Conservation (phyloP, 64 coral and sea anemone species). For the Pocillopora damicornis region DNA sequence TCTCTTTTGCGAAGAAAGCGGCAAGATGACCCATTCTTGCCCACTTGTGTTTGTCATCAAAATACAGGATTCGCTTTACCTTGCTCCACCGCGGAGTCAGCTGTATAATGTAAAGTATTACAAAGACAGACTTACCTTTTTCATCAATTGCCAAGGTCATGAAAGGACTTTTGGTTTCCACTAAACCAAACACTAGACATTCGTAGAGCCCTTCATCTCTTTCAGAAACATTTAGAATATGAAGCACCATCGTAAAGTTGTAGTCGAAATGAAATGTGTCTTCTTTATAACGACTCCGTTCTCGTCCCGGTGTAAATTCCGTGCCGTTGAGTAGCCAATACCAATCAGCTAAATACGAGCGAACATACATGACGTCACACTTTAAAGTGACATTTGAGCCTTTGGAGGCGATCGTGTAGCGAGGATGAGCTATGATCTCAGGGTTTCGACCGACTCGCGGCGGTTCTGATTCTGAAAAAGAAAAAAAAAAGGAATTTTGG, state of each 20-base stretch:
- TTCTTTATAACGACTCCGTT: background rate
- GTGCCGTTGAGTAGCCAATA: background rate
- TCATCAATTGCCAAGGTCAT: background rate
- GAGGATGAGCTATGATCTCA: background rate
- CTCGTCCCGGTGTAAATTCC: background rate
- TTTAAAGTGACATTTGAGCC: background rate
- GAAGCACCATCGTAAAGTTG: background rate
- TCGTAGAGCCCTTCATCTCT: background rate
- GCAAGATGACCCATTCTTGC: too few relatives aligned
- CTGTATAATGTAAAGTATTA: too few relatives aligned
- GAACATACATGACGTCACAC: background rate
- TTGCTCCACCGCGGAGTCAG: too few relatives aligned
- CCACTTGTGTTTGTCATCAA: background rate
- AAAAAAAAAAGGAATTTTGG: background rate
- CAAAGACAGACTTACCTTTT: background rate
- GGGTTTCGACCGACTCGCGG: background rate
- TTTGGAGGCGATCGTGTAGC: background rate
- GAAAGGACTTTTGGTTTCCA: background rate
- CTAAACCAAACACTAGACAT: background rate
- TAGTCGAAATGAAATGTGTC: background rate
- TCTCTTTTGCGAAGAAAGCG: too few relatives aligned
- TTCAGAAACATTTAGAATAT: slow-evolving; percentile 20
- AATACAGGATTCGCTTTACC: background rate
- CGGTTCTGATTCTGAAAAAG: background rate
- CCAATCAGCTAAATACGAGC: too few relatives aligned